Conservation (phyloP, 2,113 vertebrate genomes). For the Tyrannus savana region DNA sequence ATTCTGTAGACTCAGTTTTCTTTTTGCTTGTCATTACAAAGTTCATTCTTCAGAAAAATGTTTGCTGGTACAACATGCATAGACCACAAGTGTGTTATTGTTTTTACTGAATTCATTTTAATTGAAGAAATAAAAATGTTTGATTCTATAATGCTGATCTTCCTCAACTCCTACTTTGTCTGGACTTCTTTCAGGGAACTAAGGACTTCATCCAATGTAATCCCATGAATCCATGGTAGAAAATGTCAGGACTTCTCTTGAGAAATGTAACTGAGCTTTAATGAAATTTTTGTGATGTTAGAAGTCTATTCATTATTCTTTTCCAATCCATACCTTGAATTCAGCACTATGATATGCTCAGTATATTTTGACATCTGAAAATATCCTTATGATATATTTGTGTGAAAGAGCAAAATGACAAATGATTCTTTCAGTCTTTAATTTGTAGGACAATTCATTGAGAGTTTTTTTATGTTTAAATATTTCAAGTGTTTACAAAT, state of each 20-base stretch:
- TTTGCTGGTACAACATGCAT: background rate
- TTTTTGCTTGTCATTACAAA: background rate
- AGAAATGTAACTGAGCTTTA: background rate
- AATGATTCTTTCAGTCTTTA: background rate
- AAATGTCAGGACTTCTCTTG: background rate
- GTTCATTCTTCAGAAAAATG: background rate
- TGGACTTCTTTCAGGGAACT: background rate
- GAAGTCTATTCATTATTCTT: background rate
- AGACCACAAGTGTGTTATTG: background rate
- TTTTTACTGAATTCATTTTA: background rate
- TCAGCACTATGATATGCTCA: background rate
- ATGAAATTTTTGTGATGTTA: background rate
- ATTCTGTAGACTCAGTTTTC: background rate
- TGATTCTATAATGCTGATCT: background rate
- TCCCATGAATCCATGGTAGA: background rate
- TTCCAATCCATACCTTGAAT: background rate
- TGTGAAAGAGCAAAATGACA: background rate
- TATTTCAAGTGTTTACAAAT: background rate
- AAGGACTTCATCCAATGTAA: background rate
- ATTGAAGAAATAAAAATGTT: background rate
- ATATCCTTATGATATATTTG: background rate
- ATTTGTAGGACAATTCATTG: background rate
- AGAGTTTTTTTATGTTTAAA: background rate
- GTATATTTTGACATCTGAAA: background rate
- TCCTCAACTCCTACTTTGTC: background rate